A percentile compares a stretch with the other conserved stretches of the same genome.
Conservation (phyloP, 2,113 vertebrate species). For the Pelvicachromis taeniatus region DNA sequence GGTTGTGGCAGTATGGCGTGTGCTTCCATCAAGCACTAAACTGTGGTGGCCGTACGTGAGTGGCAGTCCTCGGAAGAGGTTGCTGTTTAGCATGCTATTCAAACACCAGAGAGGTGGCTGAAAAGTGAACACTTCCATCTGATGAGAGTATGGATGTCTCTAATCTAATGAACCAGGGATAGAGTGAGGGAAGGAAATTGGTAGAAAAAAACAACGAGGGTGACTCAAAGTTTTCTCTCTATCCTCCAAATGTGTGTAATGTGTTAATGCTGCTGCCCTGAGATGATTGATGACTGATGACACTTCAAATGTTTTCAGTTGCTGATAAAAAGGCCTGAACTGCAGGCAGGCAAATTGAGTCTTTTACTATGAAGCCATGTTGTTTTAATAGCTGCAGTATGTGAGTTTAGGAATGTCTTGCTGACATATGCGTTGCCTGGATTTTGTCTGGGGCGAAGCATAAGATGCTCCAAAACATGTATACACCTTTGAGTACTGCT, state of each 20-base stretch:
- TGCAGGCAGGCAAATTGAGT: not conserved
- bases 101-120: not conserved
- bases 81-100: slow-evolving; percentile 40
- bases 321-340: not conserved
- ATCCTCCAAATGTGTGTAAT: not conserved
- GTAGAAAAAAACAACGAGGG: slow-evolving; percentile 10
- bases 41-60: slow-evolving; percentile 14
- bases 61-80: slow-evolving; percentile 7
- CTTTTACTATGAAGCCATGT: not conserved
- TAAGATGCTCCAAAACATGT: not conserved
- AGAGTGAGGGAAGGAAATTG: not conserved
- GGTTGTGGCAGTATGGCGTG: not conserved
- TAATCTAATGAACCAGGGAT: slow-evolving; percentile 23
- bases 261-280: not conserved
- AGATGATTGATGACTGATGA: not conserved
- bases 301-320: not conserved
- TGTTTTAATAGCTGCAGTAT: not conserved
- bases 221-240: slow-evolving; percentile 22
- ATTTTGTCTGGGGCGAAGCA: too few relatives aligned
- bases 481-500: not conserved
- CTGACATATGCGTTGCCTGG: not conserved
- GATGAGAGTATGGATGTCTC: not conserved
- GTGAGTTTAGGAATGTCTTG: not conserved
- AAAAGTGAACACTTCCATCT: not conserved
- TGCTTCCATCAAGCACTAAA: not conserved